Conservation (phyloP, 2,797 vertebrate genomes). For the Artibeus jamaicensis region DNA sequence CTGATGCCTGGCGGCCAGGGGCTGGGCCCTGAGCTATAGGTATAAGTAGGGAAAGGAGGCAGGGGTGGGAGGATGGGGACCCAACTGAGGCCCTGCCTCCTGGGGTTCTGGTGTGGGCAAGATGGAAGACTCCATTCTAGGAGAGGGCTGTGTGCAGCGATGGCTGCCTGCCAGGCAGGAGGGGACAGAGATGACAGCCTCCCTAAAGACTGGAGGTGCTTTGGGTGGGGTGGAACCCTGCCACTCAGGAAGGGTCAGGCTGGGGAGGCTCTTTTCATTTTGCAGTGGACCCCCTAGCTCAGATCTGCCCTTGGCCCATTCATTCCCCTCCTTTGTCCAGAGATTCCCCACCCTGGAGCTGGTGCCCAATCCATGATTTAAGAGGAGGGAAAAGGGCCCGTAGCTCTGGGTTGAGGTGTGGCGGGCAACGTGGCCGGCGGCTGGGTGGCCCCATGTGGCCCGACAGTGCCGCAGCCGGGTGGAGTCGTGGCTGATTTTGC, state of each 20-base stretch:
- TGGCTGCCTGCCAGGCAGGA: constrained; percentile 53
- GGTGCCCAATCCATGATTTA: constrained; percentile 52
- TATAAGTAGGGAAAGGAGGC: background rate
- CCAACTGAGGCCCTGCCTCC: background rate
- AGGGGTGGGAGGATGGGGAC: background rate
- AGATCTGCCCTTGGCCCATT: constrained; percentile 33
- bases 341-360: constrained; percentile 45
- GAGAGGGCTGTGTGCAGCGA: constrained; percentile 23
- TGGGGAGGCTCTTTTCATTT: background rate
- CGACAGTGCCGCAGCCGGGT: constrained; percentile 33
- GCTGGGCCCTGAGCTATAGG: background rate
- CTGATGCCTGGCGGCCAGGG: background rate
- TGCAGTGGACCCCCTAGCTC: background rate
- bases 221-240: constrained; percentile 3
- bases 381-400: constrained; percentile 42
- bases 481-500: constrained; percentile 16
- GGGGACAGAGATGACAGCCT: background rate
- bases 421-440: constrained; percentile 67
- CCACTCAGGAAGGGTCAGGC: background rate
- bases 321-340: constrained; percentile 46
- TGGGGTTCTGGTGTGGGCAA: background rate
- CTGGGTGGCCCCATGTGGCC: constrained; percentile 60
- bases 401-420: constrained; percentile 57
- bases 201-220: background rate
- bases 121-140: background rate